These are phyloP conservation scores for Saccostrea cuccullata DNA, from an alignment of 1,140 invertebrate species.

Conservation along the genomic window DNA sequence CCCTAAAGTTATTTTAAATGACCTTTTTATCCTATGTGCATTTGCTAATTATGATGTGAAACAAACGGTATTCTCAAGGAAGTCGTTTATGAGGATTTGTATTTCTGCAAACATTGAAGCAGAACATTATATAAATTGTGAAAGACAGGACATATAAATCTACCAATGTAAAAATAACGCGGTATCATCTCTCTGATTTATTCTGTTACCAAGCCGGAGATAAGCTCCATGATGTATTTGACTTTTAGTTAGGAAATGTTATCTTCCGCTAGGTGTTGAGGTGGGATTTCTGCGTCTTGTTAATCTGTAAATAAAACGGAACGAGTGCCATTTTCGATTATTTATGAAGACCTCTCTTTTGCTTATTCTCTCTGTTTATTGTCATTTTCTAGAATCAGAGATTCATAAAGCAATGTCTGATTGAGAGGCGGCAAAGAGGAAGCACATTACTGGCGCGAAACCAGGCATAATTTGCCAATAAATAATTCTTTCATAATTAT, in stretches of 20 bases:
- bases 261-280: slow-evolving; percentile 29
- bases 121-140: background rate
- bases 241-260: slow-evolving; percentile 10
- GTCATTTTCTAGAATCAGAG: background rate
- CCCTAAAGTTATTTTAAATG: too few species aligned
- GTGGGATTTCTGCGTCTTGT: slow-evolving; percentile 26
- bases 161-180: slow-evolving; percentile 16
- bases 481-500: background rate
- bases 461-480: background rate
- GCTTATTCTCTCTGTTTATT: background rate
- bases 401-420: slow-evolving; percentile 5
- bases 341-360: slow-evolving; percentile 28
- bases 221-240: slow-evolving; percentile 21
- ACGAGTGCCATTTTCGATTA: slow-evolving; percentile 1
- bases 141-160: slow-evolving; percentile 22
- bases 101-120: background rate
- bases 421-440: background rate
- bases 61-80: background rate
- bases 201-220: slow-evolving; percentile 15
- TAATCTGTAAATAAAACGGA: slow-evolving; percentile 21
- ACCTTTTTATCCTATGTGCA: too few species aligned
- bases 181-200: slow-evolving; percentile 12
- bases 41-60: too few species aligned
- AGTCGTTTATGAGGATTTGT: background rate
- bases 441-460: background rate